Conservation (phyloP, 1,140 invertebrate genomes). For the Dinoponera quadriceps region DNA sequence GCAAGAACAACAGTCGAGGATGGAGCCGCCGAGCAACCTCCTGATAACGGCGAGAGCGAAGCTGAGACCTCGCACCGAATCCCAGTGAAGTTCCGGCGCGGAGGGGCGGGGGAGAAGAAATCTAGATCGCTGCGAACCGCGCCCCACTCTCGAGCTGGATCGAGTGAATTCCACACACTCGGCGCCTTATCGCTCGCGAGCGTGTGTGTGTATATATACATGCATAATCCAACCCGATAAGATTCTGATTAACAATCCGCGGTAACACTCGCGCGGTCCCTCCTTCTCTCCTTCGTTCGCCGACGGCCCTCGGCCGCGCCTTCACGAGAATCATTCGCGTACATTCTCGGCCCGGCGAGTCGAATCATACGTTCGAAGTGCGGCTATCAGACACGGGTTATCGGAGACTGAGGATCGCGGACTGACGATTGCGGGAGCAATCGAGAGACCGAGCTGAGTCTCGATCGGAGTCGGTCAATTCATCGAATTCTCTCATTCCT, state of each 20-base stretch:
- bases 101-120: background rate
- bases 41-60: conserved; percentile 83
- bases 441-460: no score
- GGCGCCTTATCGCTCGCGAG: conserved; percentile 56
- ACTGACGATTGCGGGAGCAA: no score
- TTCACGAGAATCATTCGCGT: no score
- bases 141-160: background rate
- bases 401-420: no score
- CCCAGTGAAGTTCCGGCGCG: conserved; percentile 75
- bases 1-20: conserved; percentile 78
- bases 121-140: conserved; percentile 28
- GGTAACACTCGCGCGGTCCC: no score
- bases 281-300: no score
- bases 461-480: no score
- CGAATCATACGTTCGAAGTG: no score
- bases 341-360: no score
- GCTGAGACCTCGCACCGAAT: conserved; percentile 82
- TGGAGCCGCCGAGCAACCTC: conserved; percentile 80
- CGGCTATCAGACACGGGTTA: no score
- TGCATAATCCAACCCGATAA: conserved; percentile 59
- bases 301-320: no score
- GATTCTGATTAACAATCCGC: background rate
- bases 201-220: conserved; percentile 55
- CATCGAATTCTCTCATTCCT: no score
- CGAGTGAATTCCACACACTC: conserved; percentile 29